phyloP scores from a whole-genome alignment of 2,888 invertebrate genomes.

The Cantharis rufa region DNA sequence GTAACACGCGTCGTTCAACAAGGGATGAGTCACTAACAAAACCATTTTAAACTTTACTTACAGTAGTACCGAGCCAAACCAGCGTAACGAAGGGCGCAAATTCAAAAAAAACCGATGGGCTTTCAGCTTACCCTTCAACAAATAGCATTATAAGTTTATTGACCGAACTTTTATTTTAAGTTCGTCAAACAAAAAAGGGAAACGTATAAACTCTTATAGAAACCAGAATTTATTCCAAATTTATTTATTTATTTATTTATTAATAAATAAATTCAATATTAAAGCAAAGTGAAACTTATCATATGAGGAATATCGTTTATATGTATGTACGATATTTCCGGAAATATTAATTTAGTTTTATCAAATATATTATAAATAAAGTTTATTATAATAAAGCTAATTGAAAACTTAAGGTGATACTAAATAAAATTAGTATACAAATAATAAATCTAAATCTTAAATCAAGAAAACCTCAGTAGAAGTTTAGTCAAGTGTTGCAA shows the following conservation, averaged over 20 bases:
- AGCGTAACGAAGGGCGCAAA: conserved; percentile 21
- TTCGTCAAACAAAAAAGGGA: neutral
- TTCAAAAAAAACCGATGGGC: conserved; percentile 10
- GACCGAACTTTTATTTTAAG: neutral
- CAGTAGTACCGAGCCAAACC: conserved; percentile 27
- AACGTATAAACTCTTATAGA: neutral
- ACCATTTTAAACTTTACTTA: conserved; percentile 36
- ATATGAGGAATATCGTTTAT: no score
- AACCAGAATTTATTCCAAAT: neutral
- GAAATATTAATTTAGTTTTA: neutral
- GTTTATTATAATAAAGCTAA: neutral
- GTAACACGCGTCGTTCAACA: conserved; percentile 35
- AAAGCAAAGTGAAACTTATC: neutral
- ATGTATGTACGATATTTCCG: no score
- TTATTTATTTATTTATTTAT: neutral
- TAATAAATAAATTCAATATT: neutral
- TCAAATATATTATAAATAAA: no score
- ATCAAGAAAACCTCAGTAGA: neutral
- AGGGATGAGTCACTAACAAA: conserved; percentile 41
- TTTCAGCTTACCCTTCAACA: conserved; percentile 1
- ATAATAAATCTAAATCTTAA: neutral
- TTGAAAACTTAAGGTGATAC: neutral
- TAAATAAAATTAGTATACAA: neutral
- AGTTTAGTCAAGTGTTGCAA: conserved; percentile 1
- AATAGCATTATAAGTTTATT: conserved; percentile 3